phyloP scores from a whole-genome alignment of 2,888 invertebrate species.

The Teleiodes luculella region DNA sequence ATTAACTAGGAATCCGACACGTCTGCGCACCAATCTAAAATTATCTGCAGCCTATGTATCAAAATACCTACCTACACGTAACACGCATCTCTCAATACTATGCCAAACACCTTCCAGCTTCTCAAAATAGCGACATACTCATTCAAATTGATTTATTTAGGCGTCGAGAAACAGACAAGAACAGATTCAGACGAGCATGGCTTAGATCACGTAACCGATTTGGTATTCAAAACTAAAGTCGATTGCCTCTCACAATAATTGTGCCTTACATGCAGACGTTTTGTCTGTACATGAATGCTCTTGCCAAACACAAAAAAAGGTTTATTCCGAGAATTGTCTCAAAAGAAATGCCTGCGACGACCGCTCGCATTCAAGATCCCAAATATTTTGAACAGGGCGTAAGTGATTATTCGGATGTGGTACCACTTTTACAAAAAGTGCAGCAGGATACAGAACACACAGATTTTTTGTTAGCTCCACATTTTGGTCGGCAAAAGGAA shows the following conservation, averaged over 20 bases:
- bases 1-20: constrained; percentile 77
- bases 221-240: constrained; percentile 15
- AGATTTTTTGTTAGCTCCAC: constrained; percentile 65
- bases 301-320: constrained; percentile 44
- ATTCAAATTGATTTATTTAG: constrained; percentile 68
- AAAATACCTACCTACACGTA: constrained; percentile 77
- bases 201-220: constrained; percentile 13
- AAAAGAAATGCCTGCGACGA: constrained; percentile 59
- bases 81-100: constrained; percentile 77
- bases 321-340: constrained; percentile 59
- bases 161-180: constrained; percentile 41
- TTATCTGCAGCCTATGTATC: constrained; percentile 79
- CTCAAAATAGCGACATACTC: constrained; percentile 69
- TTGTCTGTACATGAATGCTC: constrained; percentile 36
- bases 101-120: constrained; percentile 78
- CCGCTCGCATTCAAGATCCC: constrained; percentile 64
- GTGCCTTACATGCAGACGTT: constrained; percentile 33
- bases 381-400: constrained; percentile 75
- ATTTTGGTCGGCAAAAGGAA: constrained; percentile 70
- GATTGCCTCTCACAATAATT: constrained; percentile 21
- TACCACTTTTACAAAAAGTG: constrained; percentile 73
- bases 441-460: constrained; percentile 73
- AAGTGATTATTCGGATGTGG: constrained; percentile 78
- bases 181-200: constrained; percentile 11
- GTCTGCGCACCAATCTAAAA: constrained; percentile 78